Conservation (phyloP, 2,113 vertebrate genomes). For the Elephantulus edwardii region DNA sequence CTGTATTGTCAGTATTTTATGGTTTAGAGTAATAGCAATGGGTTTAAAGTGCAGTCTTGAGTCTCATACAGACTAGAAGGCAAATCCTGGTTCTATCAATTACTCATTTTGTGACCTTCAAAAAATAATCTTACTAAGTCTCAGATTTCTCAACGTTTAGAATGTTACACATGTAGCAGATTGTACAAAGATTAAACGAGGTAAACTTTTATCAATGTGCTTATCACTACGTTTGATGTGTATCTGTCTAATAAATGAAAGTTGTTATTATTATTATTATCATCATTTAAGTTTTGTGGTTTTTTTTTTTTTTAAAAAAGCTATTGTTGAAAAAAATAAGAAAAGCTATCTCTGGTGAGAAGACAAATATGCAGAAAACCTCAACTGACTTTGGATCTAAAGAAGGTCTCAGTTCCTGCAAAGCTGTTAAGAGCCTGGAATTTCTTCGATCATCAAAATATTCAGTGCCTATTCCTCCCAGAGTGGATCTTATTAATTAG, state of each 20-base stretch:
- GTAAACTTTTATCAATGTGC: neutral
- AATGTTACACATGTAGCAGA: neutral
- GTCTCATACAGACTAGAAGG: neutral
- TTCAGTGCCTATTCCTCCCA: neutral
- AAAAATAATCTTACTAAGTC: constrained; percentile 5
- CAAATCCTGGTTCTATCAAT: neutral
- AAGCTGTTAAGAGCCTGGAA: neutral
- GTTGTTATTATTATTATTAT: neutral
- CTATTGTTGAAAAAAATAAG: neutral
- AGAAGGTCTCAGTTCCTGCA: neutral
- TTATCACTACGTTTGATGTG: neutral
- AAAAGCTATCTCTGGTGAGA: neutral
- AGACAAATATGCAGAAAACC: neutral
- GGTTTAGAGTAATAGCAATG: neutral
- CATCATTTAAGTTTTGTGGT: too few species aligned
- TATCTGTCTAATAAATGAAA: neutral
- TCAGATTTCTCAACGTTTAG: neutral
- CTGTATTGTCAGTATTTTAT: neutral
- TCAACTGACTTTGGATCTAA: neutral
- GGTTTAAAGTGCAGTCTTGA: neutral
- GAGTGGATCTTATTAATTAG: neutral
- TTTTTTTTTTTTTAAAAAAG: neutral
- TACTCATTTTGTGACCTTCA: neutral
- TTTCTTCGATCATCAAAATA: neutral
- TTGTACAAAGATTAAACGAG: neutral